phyloP scores from a whole-genome alignment of 2,113 vertebrate genomes.

The Carollia perspicillata region DNA sequence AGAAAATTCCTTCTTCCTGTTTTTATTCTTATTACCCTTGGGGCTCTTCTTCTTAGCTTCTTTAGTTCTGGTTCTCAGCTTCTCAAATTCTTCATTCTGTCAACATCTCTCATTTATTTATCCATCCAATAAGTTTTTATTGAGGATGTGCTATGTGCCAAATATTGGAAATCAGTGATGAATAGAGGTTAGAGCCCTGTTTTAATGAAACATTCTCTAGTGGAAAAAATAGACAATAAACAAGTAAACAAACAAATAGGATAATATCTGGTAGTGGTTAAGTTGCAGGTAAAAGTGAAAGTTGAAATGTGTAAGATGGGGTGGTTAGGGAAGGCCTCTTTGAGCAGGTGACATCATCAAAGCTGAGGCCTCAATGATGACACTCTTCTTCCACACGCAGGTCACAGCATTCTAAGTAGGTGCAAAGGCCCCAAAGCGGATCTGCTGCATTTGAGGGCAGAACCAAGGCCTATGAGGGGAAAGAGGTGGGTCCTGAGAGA shows the following conservation, averaged over 20 bases:
- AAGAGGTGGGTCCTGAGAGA: fast-evolving
- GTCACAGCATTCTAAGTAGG: background rate
- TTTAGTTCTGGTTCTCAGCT: background rate
- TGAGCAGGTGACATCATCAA: background rate
- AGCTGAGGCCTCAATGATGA: background rate
- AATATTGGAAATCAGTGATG: background rate
- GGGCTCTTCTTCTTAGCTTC: background rate
- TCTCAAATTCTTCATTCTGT: background rate
- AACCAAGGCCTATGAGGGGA: background rate
- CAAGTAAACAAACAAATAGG: background rate
- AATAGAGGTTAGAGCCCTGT: background rate
- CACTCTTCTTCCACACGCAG: too few relatives aligned
- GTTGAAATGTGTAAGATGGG: background rate
- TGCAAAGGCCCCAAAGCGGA: background rate
- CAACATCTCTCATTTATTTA: background rate
- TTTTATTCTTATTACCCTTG: background rate
- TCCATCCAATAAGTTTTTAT: background rate
- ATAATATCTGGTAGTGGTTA: background rate
- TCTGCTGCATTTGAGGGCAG: fast-evolving
- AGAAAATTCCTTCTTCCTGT: background rate
- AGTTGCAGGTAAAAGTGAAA: background rate
- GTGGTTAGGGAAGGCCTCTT: background rate
- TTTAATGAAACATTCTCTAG: background rate
- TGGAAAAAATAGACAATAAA: background rate
- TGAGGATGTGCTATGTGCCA: background rate